A percentile compares a stretch with the other conserved stretches of the same genome.
phyloP scores from a whole-genome alignment of 2,113 vertebrate species.

The Calyptommatus sinebrachiatus region DNA sequence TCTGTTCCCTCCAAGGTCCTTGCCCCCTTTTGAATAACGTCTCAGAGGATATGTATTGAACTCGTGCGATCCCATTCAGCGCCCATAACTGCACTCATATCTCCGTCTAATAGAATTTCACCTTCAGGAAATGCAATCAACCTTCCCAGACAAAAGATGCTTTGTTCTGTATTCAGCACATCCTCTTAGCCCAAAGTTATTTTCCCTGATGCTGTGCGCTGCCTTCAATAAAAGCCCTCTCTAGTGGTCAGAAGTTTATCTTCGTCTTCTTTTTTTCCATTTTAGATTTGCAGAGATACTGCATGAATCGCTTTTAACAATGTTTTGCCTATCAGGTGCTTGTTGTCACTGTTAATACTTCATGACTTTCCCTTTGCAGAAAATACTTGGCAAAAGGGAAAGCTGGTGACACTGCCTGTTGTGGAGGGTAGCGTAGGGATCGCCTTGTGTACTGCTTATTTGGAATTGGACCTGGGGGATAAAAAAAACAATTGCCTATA shows the following conservation, averaged over 20 bases:
- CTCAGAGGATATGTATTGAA: neutral
- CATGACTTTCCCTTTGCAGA: too few species aligned
- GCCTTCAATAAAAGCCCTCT: neutral
- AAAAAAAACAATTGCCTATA: too few species aligned
- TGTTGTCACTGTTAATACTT: neutral
- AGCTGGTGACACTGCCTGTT: too few species aligned
- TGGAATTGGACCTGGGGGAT: too few species aligned
- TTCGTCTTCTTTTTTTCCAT: neutral
- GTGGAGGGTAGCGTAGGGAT: too few species aligned
- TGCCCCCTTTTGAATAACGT: neutral
- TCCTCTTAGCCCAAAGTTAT: neutral
- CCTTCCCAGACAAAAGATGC: neutral
- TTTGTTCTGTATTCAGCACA: constrained; percentile 8
- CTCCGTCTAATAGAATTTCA: constrained; percentile 14
- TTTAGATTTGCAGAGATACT: neutral
- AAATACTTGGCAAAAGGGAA: too few species aligned
- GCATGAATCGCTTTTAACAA: neutral
- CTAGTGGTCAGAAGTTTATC: neutral
- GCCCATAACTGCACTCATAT: neutral
- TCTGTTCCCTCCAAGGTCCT: neutral
- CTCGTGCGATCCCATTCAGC: neutral
- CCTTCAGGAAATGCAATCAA: constrained; percentile 16
- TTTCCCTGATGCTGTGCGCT: neutral
- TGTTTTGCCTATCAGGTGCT: neutral
- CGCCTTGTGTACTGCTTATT: too few species aligned